phyloP scores from a whole-genome alignment of 2,888 invertebrate genomes.

The Linnaemya vulpina region DNA sequence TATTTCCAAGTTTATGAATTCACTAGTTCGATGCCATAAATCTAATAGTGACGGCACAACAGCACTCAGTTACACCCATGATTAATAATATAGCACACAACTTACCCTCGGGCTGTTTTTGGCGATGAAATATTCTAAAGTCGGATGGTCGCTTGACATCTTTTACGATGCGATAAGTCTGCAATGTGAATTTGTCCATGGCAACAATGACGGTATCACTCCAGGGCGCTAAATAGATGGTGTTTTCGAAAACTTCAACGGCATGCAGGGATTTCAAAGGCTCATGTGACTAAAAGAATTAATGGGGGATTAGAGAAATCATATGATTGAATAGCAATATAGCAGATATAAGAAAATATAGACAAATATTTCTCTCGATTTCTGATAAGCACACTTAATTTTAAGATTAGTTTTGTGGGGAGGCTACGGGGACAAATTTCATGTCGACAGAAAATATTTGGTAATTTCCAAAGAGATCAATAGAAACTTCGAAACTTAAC shows the following conservation, averaged over 20 bases:
- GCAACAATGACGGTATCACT: conserved; percentile 86
- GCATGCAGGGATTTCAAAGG: conserved; percentile 85
- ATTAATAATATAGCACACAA: conserved; percentile 35
- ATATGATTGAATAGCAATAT: not conserved
- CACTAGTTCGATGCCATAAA: conserved; percentile 36
- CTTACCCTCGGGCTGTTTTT: conserved; percentile 89
- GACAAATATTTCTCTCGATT: too few species aligned
- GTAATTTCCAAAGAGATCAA: too few species aligned
- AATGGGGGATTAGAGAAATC: not conserved
- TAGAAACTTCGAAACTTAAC: too few species aligned
- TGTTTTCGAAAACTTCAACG: conserved; percentile 89
- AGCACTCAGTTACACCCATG: not conserved
- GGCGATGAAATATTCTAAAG: conserved; percentile 89
- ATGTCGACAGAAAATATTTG: too few species aligned
- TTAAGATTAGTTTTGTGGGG: too few species aligned
- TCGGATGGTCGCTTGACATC: conserved; percentile 86
- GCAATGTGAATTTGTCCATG: conserved; percentile 85
- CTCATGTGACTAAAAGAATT: conserved; percentile 76
- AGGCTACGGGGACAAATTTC: too few species aligned
- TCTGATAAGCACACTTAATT: too few species aligned
- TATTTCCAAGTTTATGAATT: conserved; percentile 44
- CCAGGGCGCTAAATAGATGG: conserved; percentile 89
- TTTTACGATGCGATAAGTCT: conserved; percentile 83
- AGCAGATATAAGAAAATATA: too few species aligned
- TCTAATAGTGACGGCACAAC: conserved; percentile 1